Evolutionary conservation across 2,888 invertebrate species (phyloP).

Genomic region (Hemithea aestivaria): DNA sequence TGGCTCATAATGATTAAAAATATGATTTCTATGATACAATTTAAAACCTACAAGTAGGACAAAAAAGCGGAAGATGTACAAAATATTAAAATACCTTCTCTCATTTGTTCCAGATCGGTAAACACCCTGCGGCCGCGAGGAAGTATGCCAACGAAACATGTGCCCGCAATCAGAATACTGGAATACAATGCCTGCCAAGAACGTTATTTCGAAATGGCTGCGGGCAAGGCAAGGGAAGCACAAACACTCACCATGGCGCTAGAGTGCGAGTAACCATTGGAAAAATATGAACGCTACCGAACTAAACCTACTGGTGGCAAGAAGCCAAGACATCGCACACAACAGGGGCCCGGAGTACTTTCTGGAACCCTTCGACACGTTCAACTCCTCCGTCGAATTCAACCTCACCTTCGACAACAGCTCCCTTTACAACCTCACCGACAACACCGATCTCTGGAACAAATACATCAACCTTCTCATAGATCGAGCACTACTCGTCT

Average conservation of each 20-base stretch:
- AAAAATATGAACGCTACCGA: slow-evolving; percentile 71
- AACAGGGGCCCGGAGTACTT: slow-evolving; percentile 57
- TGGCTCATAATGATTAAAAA: no score
- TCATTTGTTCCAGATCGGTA: slow-evolving; percentile 58
- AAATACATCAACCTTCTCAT: slow-evolving; percentile 73
- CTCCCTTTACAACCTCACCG: slow-evolving; percentile 48
- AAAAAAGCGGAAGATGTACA: no score
- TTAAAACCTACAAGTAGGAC: no score
- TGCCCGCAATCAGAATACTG: slow-evolving; percentile 57
- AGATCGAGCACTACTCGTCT: slow-evolving; percentile 87
- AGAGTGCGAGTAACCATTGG: slow-evolving; percentile 57
- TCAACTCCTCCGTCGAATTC: slow-evolving; percentile 53
- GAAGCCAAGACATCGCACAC: slow-evolving; percentile 60
- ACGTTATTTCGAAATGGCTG: slow-evolving; percentile 73
- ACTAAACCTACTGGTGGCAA: slow-evolving; percentile 63
- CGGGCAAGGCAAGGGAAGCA: slow-evolving; percentile 71
- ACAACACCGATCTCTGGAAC: slow-evolving; percentile 59
- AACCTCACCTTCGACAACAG: slow-evolving; percentile 57
- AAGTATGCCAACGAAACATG: slow-evolving; percentile 66
- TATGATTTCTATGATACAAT: no score
- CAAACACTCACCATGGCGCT: slow-evolving; percentile 71
- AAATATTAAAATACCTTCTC: no score
- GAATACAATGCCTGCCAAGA: slow-evolving; percentile 72
- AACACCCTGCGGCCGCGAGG: slow-evolving; percentile 35
- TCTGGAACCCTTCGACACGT: slow-evolving; percentile 43